Percentiles rank a stretch among this genome's conserved stretches.
Evolutionary conservation across 2,888 invertebrate species (phyloP).

Genomic region (Cepaea hortensis): DNA sequence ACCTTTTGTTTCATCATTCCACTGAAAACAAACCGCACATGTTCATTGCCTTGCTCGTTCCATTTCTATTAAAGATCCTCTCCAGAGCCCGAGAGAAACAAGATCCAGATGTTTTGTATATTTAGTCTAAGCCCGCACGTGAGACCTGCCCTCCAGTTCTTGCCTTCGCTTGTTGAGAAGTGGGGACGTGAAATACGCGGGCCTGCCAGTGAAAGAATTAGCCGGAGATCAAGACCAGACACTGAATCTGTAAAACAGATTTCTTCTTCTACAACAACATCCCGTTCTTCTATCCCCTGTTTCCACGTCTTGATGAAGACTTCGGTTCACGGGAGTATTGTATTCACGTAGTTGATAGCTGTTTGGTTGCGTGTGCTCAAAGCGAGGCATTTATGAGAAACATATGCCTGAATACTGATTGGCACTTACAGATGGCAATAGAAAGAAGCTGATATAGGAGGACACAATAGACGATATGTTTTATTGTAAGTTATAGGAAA

Average conservation of each 20-base stretch:
- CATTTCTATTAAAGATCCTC: not conserved
- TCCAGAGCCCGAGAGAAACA: not conserved
- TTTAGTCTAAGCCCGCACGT: slow-evolving; percentile 9
- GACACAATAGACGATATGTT: too few relatives aligned
- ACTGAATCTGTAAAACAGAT: slow-evolving; percentile 1
- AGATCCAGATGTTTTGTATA: slow-evolving; percentile 14
- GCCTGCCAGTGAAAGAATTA: slow-evolving; percentile 13
- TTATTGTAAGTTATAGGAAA: too few relatives aligned
- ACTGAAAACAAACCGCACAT: not conserved
- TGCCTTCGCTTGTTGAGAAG: not conserved
- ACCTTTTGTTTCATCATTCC: slow-evolving; percentile 1
- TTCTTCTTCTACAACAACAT: not conserved
- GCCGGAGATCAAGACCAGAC: slow-evolving; percentile 13
- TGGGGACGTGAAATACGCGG: not conserved
- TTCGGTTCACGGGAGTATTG: too few relatives aligned
- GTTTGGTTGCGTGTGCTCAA: too few relatives aligned
- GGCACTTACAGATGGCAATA: too few relatives aligned
- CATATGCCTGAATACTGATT: too few relatives aligned
- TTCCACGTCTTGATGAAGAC: too few relatives aligned
- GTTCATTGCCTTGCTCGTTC: not conserved
- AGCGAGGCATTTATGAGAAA: too few relatives aligned
- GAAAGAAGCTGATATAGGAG: too few relatives aligned
- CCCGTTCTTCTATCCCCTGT: too few relatives aligned
- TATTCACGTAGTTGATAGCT: too few relatives aligned
- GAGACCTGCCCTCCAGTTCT: not conserved